Conservation (phyloP, 2,888 invertebrate species). For the Pimpla rufipes region DNA sequence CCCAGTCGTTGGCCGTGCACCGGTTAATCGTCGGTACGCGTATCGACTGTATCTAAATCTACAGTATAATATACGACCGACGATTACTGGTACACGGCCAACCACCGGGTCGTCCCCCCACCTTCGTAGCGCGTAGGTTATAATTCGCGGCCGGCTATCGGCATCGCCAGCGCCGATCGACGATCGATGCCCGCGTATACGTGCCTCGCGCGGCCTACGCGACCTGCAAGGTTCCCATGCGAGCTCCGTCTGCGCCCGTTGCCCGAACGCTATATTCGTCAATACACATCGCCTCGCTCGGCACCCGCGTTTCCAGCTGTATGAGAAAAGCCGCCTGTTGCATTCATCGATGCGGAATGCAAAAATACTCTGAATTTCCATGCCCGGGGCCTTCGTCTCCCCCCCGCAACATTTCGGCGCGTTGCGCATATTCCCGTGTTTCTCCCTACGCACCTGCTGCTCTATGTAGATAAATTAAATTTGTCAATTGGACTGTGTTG, state of each 20-base stretch:
- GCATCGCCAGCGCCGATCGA: not conserved
- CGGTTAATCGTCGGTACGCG: too few relatives aligned
- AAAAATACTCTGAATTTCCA: constrained; percentile 79
- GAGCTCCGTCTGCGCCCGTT: not conserved
- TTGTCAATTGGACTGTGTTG: not conserved
- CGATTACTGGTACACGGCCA: too few relatives aligned
- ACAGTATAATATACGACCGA: too few relatives aligned
- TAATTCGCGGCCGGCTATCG: not conserved
- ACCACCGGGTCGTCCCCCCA: too few relatives aligned
- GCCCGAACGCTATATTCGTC: constrained; percentile 5
- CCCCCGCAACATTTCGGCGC: constrained; percentile 68
- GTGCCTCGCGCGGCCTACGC: not conserved
- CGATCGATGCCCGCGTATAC: constrained; percentile 5
- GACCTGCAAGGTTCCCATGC: too few relatives aligned
- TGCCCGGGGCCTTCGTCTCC: constrained; percentile 56
- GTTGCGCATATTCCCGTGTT: constrained; percentile 22
- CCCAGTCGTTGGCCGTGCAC: too few relatives aligned
- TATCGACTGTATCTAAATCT: too few relatives aligned
- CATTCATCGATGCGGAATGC: constrained; percentile 79
- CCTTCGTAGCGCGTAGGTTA: too few relatives aligned
- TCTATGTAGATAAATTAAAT: not conserved
- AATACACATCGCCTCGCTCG: constrained; percentile 9
- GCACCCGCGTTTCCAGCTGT: constrained; percentile 65
- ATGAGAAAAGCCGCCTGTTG: constrained; percentile 82
- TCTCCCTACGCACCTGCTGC: not conserved